Base-by-base conservation (phyloP, 2,797 vertebrate genomes). In the Melanotaenia boesemani region DNA sequence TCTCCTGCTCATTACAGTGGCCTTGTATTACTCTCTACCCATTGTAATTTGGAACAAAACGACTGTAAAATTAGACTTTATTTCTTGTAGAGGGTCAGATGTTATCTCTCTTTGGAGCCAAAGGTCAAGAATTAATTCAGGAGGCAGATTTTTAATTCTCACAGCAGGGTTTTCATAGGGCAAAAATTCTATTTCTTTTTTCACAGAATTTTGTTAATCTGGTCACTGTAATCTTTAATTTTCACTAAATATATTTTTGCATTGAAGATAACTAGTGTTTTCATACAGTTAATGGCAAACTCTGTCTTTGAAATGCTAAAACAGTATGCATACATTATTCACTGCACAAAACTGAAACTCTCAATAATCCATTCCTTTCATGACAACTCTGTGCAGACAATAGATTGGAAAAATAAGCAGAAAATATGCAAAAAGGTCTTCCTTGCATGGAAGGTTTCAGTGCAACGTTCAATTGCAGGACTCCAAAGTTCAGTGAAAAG, bases 61-160 rank as follows among this genome's bases (percentile, higher is more conserved):
- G 88, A 78, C 87, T 89, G 86, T 87, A 88, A 88, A 91, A 91
- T 87, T 73, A 90, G 88, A 89, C 87, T 82, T 76, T 83, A 86
- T 88, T 89, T 82, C 87, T 75, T 81, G 83, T 81, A 75, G 76
- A 70, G 67, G 82, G 80, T 81, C 84, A 89, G 88, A 90, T 86
- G 85, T 90, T 90, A 92, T 91, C 88, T 87, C 72, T 67, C 48
- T 39, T 79, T 69, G 34, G 84, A 84, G 83, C 63, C 83, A 91
- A 90, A 93, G 92, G 92, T 92, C 89, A 93, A 85, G 83, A 89
- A 92, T 93, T 93, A 89, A 92, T 91, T 91, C 91, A 89, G 86
- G 65, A 88, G 80, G 74, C 41, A 74, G 82, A 80, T 88, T 80
- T 85, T 87, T 86, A 89, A 86, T 71, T 63, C 66, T 81, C 85